Conservation (phyloP, 2,113 vertebrate species). For the Redunca redunca region DNA sequence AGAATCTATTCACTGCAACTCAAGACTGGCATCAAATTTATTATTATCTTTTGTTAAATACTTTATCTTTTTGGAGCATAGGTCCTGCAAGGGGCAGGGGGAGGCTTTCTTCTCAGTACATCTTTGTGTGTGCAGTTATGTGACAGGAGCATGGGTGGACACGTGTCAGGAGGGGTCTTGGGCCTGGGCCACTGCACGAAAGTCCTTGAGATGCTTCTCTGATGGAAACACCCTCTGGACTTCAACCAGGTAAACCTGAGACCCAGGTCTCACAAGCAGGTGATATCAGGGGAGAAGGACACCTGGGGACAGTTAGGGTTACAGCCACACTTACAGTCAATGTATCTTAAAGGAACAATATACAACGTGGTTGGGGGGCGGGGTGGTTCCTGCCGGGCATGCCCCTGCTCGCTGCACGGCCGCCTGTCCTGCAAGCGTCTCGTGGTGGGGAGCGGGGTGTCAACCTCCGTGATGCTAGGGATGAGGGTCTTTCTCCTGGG, state of each 20-base stretch:
- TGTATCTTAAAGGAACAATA: constrained; percentile 52
- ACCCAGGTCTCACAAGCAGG: neutral
- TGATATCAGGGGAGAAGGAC: neutral
- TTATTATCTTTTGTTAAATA: constrained; percentile 73
- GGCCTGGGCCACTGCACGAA: neutral
- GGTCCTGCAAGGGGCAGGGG: neutral
- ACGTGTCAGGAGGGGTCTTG: neutral
- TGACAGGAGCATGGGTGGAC: neutral
- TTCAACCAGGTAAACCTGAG: neutral
- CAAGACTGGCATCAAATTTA: constrained; percentile 65
- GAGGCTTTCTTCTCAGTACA: neutral
- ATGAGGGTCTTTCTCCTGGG: neutral
- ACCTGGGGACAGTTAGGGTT: neutral
- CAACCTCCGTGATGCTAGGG: neutral
- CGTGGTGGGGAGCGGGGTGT: neutral
- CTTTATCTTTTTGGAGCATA: constrained; percentile 29
- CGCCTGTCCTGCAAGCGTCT: constrained; percentile 73
- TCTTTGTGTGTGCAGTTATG: neutral
- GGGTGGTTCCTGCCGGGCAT: constrained; percentile 13
- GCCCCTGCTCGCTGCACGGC: constrained; percentile 49
- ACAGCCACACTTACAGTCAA: constrained; percentile 36
- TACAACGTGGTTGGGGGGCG: neutral
- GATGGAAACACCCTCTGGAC: neutral
- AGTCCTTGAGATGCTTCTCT: neutral
- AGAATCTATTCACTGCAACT: neutral